Evolutionary conservation across 2,797 vertebrate genomes (phyloP).

Genomic region (Scleropages formosus): DNA sequence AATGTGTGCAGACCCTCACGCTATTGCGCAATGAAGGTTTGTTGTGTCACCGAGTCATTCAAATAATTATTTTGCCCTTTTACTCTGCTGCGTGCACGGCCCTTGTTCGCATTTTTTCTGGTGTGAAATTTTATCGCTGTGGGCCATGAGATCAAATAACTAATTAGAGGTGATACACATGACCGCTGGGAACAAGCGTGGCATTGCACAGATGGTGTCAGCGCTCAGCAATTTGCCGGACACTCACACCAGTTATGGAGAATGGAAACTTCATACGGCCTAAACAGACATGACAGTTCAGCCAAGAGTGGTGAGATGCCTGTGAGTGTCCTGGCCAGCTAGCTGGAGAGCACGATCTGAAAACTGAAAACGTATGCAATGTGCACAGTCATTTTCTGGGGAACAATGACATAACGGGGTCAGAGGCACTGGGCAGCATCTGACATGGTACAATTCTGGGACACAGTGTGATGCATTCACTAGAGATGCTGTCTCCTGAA

Average conservation of each 20-base stretch:
- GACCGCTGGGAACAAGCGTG: slow-evolving; percentile 3
- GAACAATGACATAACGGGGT: not conserved
- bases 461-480: not conserved
- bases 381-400: not conserved
- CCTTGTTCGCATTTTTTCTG: too few relatives aligned
- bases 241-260: not conserved
- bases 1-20: too few relatives aligned
- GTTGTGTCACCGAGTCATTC: too few relatives aligned
- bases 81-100: too few relatives aligned
- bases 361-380: not conserved
- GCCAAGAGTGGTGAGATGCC: slow-evolving; percentile 19
- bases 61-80: too few relatives aligned
- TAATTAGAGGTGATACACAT: too few relatives aligned
- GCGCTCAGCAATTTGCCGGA: slow-evolving; percentile 16
- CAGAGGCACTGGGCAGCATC: not conserved
- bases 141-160: too few relatives aligned
- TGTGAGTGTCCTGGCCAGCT: slow-evolving; percentile 30
- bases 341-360: not conserved
- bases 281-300: slow-evolving; percentile 19
- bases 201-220: slow-evolving; percentile 15
- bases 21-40: too few relatives aligned
- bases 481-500: not conserved
- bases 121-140: too few relatives aligned
- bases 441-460: not conserved
- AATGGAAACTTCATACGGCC: slow-evolving; percentile 14